Conservation (phyloP, 1,140 invertebrate species). For the Whitmania pigra region DNA sequence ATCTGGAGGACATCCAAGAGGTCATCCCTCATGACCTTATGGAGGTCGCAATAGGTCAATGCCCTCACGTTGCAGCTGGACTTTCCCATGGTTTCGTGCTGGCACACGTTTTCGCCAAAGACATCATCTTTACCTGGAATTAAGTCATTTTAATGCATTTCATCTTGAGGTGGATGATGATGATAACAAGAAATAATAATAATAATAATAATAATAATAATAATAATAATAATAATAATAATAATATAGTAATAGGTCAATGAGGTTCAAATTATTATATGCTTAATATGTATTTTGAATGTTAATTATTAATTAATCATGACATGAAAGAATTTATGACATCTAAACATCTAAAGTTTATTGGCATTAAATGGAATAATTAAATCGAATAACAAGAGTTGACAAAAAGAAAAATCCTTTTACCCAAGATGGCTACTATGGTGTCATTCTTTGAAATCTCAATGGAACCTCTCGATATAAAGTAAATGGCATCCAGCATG, state of each 20-base stretch:
- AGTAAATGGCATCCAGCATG: slow-evolving; percentile 80
- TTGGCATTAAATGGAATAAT: no score
- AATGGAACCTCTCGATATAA: slow-evolving; percentile 64
- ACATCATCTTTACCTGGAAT: slow-evolving; percentile 82
- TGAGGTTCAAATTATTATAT: neutral
- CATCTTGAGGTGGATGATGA: neutral
- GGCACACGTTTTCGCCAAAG: slow-evolving; percentile 92
- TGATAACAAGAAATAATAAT: slow-evolving; percentile 4
- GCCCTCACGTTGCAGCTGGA: slow-evolving; percentile 82
- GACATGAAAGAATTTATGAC: no score
- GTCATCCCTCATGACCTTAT: slow-evolving; percentile 40
- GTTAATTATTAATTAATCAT: no score
- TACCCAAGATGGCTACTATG: slow-evolving; percentile 89
- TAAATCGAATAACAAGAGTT: neutral
- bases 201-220: slow-evolving; percentile 10
- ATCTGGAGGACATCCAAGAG: slow-evolving; percentile 37
- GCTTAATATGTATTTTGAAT: no score
- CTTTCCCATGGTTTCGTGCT: slow-evolving; percentile 79
- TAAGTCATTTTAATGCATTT: no score
- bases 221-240: slow-evolving; percentile 9
- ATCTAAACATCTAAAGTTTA: no score
- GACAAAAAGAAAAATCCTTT: slow-evolving; percentile 28
- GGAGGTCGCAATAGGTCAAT: slow-evolving; percentile 40
- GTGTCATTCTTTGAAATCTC: slow-evolving; percentile 92
- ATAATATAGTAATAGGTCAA: neutral